Evolutionary conservation across 2,797 vertebrate species (phyloP).

Genomic region (Pristis pectinata): DNA sequence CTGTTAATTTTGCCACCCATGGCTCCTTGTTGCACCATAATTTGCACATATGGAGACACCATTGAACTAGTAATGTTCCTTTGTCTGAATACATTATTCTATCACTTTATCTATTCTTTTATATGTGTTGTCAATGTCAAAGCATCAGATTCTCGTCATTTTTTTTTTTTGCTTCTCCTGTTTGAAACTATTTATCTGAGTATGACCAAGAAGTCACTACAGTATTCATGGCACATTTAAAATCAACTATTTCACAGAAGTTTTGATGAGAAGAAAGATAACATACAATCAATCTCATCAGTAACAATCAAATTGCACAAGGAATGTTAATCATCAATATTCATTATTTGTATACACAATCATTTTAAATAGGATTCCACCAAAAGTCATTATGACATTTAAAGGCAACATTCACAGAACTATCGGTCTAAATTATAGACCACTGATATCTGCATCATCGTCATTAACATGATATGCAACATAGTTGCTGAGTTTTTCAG

Average conservation of each 20-base stretch:
- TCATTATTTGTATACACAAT: constrained; percentile 56
- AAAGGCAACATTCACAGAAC: constrained; percentile 66
- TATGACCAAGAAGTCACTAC: constrained; percentile 37
- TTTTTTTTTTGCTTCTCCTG: neutral
- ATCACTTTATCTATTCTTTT: neutral
- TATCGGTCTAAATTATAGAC: constrained; percentile 66
- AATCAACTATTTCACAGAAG: constrained; percentile 74
- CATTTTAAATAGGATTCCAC: constrained; percentile 66
- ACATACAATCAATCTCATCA: constrained; percentile 88
- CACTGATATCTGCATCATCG: constrained; percentile 56
- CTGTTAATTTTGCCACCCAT: constrained; percentile 15
- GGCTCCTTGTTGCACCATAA: constrained; percentile 24
- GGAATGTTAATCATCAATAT: constrained; percentile 83
- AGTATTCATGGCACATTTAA: constrained; percentile 78
- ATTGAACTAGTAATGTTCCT: neutral
- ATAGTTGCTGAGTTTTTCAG: constrained; percentile 64
- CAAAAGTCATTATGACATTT: constrained; percentile 73
- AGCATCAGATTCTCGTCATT: neutral
- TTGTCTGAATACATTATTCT: neutral
- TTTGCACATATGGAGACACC: neutral
- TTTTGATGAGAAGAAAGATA: constrained; percentile 69
- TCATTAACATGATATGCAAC: constrained; percentile 55
- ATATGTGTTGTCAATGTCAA: neutral
- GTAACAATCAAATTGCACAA: constrained; percentile 78
- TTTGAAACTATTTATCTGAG: constrained; percentile 13